phyloP scores from a whole-genome alignment of 1,140 invertebrate genomes.

The Drosophila equinoxialis region DNA sequence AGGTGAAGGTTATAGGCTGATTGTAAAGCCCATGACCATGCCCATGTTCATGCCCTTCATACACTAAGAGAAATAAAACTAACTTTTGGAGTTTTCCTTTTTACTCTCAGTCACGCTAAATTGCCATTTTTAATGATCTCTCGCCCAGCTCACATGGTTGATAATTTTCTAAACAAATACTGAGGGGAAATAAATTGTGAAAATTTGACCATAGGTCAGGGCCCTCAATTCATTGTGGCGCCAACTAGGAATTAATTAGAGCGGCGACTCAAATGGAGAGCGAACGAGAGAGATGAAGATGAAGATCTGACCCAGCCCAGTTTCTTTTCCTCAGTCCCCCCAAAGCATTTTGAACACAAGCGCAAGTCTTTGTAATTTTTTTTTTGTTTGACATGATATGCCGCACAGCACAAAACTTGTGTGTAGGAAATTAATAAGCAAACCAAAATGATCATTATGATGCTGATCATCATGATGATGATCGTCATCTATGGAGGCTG shows the following conservation, averaged over 20 bases:
- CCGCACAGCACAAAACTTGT: slow-evolving; percentile 60
- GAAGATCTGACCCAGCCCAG: slow-evolving; percentile 47
- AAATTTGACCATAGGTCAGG: slow-evolving; percentile 41
- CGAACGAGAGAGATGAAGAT: background rate
- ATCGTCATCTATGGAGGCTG: slow-evolving; percentile 40
- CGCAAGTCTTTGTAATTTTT: slow-evolving; percentile 60
- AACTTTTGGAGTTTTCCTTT: background rate
- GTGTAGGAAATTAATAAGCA: slow-evolving; percentile 72
- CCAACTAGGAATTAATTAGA: slow-evolving; percentile 71
- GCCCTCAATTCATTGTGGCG: slow-evolving; percentile 40
- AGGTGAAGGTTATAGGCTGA: slow-evolving; percentile 64
- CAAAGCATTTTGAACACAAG: slow-evolving; percentile 54
- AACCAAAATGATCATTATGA: slow-evolving; percentile 10
- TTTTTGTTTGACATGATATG: slow-evolving; percentile 63
- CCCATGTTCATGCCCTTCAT: background rate
- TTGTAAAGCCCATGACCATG: slow-evolving; percentile 1
- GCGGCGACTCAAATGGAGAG: slow-evolving; percentile 30
- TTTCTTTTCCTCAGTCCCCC: background rate
- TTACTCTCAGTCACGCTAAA: slow-evolving; percentile 21
- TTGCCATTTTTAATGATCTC: slow-evolving; percentile 43
- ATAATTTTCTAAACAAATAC: slow-evolving; percentile 34
- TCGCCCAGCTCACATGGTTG: background rate
- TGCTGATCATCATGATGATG: slow-evolving; percentile 46
- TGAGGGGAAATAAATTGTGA: background rate
- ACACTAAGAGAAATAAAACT: background rate